phyloP scores from a whole-genome alignment of 1,140 invertebrate genomes.

The Monomorium pharaonis region DNA sequence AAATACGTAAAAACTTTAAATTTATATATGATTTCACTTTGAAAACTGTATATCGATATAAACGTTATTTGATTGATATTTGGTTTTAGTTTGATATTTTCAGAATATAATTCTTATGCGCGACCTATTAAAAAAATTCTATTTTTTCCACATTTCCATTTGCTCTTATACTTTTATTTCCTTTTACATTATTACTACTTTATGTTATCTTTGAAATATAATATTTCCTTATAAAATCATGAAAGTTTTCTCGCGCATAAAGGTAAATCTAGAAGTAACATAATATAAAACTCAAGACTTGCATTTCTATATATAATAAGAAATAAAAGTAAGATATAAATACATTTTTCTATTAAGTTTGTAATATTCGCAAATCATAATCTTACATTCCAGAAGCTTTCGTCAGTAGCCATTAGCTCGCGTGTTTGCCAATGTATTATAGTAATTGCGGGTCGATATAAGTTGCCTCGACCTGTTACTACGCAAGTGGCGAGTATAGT shows the following conservation, averaged over 20 bases:
- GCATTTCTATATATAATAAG: background rate
- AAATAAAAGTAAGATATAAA: background rate
- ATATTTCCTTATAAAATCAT: conserved; percentile 8
- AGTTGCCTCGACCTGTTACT: conserved; percentile 31
- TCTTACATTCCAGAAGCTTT: background rate
- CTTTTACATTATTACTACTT: conserved; percentile 10
- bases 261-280: background rate
- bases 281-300: background rate
- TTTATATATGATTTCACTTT: background rate
- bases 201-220: conserved; percentile 18
- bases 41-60: background rate
- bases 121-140: background rate
- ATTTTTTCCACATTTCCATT: background rate
- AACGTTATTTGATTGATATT: conserved; percentile 8
- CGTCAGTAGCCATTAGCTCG: background rate
- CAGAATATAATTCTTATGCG: background rate
- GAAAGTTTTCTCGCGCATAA: background rate
- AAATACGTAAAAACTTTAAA: background rate
- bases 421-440: conserved; percentile 48
- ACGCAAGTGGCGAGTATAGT: conserved; percentile 41
- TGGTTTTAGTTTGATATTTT: background rate
- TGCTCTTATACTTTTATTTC: conserved; percentile 11
- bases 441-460: conserved; percentile 34
- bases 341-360: background rate
- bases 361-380: background rate